phyloP scores from a whole-genome alignment of 2,797 vertebrate species.

The Rhynchotus rufescens region DNA sequence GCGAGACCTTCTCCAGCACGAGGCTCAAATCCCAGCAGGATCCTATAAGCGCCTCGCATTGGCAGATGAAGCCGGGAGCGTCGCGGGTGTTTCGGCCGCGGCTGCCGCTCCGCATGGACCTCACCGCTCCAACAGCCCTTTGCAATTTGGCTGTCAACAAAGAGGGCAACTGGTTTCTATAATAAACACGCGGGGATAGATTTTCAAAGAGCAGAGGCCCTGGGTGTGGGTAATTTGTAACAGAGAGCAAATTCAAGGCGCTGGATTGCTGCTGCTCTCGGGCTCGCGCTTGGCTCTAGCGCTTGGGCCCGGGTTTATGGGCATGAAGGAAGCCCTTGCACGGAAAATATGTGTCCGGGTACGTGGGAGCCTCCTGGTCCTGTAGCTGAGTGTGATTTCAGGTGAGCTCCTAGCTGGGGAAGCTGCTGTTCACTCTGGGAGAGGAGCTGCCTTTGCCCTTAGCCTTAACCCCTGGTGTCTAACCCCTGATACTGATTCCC shows the following conservation, averaged over 20 bases:
- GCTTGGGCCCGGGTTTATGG: background rate
- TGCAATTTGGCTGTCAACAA: constrained; percentile 61
- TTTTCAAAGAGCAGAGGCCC: constrained; percentile 61
- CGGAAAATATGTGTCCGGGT: background rate
- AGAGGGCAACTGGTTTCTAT: constrained; percentile 39
- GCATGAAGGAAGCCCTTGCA: background rate
- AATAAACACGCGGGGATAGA: constrained; percentile 31
- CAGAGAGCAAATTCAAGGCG: background rate
- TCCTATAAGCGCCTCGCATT: background rate
- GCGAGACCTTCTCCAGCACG: background rate
- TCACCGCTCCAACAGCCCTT: background rate
- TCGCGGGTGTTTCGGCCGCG: background rate
- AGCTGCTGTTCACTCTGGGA: background rate
- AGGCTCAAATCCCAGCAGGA: constrained; percentile 34
- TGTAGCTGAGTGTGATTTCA: background rate
- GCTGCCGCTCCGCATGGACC: background rate
- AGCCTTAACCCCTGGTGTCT: background rate
- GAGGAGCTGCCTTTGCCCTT: background rate
- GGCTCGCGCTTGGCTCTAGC: background rate
- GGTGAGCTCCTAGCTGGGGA: background rate
- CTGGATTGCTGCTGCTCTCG: background rate
- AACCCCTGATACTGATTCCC: background rate
- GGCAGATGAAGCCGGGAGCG: background rate
- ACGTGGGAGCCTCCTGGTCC: background rate
- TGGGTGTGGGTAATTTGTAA: constrained; percentile 35